phyloP scores from a whole-genome alignment of 2,113 vertebrate genomes.

The Chascanopsetta lugubris region DNA sequence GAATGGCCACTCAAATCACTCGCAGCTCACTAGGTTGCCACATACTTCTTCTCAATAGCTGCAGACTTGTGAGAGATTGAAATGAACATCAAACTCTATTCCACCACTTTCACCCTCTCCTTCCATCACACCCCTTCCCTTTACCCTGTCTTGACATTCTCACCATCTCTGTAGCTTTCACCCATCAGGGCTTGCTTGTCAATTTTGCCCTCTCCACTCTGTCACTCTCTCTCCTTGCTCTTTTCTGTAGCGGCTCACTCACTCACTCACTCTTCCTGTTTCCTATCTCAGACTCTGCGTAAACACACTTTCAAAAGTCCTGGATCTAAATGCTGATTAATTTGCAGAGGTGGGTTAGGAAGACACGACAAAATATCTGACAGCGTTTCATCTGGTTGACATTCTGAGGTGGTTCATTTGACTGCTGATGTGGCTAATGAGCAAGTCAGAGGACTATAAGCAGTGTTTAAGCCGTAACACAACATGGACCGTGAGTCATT shows the following conservation, averaged over 20 bases:
- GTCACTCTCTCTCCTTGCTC: constrained; percentile 14
- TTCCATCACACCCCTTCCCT: constrained; percentile 48
- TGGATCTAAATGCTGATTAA: constrained; percentile 29
- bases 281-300: constrained; percentile 29
- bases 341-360: constrained; percentile 25
- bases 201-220: constrained; percentile 59
- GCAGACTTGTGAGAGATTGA: constrained; percentile 55
- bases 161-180: constrained; percentile 52
- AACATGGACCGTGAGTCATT: constrained; percentile 54
- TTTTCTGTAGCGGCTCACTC: constrained; percentile 39
- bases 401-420: constrained; percentile 21
- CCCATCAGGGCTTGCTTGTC: constrained; percentile 36
- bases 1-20: constrained; percentile 73
- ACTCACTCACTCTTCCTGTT: constrained; percentile 26
- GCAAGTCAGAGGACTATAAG: constrained; percentile 28
- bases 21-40: constrained; percentile 68
- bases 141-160: constrained; percentile 57
- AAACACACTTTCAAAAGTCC: constrained; percentile 2
- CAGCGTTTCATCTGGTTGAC: constrained; percentile 6
- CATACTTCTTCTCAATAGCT: constrained; percentile 65
- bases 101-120: constrained; percentile 58
- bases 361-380: constrained; percentile 23
- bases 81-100: constrained; percentile 70
- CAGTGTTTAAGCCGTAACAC: constrained; percentile 26
- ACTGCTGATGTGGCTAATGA: constrained; percentile 26